phyloP scores from a whole-genome alignment of 2,797 vertebrate genomes.

The Silurus lanzhouensis region DNA sequence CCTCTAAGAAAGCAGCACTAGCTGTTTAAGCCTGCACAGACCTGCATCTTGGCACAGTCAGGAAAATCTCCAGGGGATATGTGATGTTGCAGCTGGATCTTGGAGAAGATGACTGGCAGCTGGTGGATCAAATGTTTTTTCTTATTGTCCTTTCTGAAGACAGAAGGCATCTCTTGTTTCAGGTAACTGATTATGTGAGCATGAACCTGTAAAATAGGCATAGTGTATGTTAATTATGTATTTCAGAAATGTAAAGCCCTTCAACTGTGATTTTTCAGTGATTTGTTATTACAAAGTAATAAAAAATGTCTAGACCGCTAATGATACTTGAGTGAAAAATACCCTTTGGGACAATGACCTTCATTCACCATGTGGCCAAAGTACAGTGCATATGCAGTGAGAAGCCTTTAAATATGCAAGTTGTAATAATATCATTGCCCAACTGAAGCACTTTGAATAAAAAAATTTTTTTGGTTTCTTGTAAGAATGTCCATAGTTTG shows the following conservation, averaged over 20 bases:
- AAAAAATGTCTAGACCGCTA: too few species aligned
- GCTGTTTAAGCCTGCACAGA: slow-evolving; percentile 59
- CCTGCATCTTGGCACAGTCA: slow-evolving; percentile 92
- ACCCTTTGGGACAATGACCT: neutral
- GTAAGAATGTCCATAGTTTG: neutral
- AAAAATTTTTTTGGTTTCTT: too few species aligned
- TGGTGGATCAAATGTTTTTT: slow-evolving; percentile 91
- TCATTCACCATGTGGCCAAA: neutral
- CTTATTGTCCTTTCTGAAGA: slow-evolving; percentile 91
- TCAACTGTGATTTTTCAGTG: too few species aligned
- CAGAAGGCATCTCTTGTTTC: slow-evolving; percentile 92
- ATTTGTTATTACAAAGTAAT: too few species aligned
- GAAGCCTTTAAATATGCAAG: neutral
- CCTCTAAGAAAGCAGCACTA: neutral
- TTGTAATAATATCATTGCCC: neutral
- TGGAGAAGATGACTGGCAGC: slow-evolving; percentile 87
- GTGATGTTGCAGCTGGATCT: slow-evolving; percentile 90
- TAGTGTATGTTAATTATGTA: neutral
- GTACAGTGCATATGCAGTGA: neutral
- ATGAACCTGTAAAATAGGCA: slow-evolving; percentile 76
- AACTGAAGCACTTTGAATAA: neutral
- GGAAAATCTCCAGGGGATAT: slow-evolving; percentile 93
- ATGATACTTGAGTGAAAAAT: neutral
- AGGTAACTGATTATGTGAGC: slow-evolving; percentile 91
- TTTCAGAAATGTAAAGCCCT: neutral